A percentile compares a stretch with the other conserved stretches of the same genome.
phyloP scores from a whole-genome alignment of 2,888 invertebrate genomes.

The Melieria crassipennis region DNA sequence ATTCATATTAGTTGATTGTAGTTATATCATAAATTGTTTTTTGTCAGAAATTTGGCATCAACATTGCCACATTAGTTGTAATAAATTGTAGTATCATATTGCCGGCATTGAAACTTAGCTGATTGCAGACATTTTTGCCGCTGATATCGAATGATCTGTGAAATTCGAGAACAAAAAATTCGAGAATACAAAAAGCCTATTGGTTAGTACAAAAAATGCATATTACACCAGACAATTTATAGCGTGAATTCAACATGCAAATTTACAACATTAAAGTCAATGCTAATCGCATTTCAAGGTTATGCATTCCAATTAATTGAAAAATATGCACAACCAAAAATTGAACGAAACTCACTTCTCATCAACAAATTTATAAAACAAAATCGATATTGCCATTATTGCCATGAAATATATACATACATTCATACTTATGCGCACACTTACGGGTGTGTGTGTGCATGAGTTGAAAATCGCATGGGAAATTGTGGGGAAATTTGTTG shows the following conservation, averaged over 20 bases:
- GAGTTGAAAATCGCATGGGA: too few species aligned
- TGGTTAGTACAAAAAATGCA: neutral
- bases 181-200: neutral
- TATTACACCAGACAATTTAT: neutral
- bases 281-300: too few species aligned
- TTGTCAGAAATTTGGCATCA: too few species aligned
- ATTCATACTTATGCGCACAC: slow-evolving; percentile 30
- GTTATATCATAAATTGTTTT: too few species aligned
- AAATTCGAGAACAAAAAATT: neutral
- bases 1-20: too few species aligned
- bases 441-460: slow-evolving; percentile 6
- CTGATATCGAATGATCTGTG: neutral
- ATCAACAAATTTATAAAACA: neutral
- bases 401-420: slow-evolving; percentile 7
- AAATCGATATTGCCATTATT: neutral
- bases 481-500: too few species aligned
- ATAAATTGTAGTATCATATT: too few species aligned
- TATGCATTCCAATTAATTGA: too few species aligned
- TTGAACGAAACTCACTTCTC: neutral
- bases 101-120: too few species aligned
- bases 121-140: too few species aligned
- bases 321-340: too few species aligned
- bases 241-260: neutral
- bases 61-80: too few species aligned
- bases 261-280: neutral